Conservation (phyloP, 2,888 invertebrate species). For the Neocrepidodera transversa region DNA sequence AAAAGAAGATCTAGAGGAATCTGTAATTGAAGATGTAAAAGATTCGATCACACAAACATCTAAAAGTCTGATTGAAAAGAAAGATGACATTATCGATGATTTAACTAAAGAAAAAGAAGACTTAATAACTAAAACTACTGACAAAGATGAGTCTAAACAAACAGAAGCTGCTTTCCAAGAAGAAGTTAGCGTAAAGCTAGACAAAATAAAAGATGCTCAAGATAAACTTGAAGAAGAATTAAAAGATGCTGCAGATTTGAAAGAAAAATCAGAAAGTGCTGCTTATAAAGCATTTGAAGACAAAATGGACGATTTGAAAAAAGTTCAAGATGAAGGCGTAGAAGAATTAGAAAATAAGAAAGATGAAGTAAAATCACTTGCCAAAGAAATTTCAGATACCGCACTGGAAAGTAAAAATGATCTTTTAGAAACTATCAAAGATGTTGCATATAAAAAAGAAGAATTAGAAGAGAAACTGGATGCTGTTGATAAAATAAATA, state of each 20-base stretch:
- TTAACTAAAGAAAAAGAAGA: background rate
- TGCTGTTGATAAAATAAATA: background rate
- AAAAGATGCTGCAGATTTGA: background rate
- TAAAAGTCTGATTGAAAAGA: background rate
- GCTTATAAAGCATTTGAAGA: too few relatives aligned
- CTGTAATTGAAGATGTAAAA: background rate
- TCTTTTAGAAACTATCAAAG: slow-evolving; percentile 1
- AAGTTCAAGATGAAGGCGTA: too few relatives aligned
- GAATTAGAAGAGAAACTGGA: background rate
- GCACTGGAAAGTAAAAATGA: too few relatives aligned
- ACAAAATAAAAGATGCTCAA: background rate
- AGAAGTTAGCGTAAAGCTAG: background rate
- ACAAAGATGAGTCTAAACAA: background rate
- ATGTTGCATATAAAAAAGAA: slow-evolving; percentile 12
- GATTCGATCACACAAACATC: background rate
- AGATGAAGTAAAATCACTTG: slow-evolving; percentile 1
- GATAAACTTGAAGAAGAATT: background rate
- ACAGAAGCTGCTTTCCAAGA: background rate
- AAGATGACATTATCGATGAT: background rate
- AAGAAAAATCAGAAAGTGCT: too few relatives aligned
- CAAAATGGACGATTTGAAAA: too few relatives aligned
- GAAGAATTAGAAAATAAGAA: slow-evolving; percentile 1
- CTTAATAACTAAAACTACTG: background rate
- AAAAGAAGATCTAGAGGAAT: background rate
- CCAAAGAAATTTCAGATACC: too few relatives aligned